Base-by-base conservation (phyloP, 2,113 vertebrate species). In the Bungarus multicinctus region DNA sequence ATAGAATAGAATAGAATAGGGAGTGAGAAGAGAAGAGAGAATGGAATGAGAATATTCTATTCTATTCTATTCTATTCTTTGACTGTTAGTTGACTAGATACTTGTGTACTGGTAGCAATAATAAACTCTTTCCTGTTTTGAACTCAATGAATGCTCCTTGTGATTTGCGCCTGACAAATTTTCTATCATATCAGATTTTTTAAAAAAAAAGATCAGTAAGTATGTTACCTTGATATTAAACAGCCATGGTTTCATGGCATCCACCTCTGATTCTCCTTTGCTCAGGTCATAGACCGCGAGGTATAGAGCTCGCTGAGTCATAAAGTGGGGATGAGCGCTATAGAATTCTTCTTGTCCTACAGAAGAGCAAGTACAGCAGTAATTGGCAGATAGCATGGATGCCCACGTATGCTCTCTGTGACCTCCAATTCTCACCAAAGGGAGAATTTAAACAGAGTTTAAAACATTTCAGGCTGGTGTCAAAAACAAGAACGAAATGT, bases 161-260 rank as follows among this genome's bases (percentile, higher is more conserved):
- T 64, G 30, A 64, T 64, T 64, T 64, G 27, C 1, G 10, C 60
- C 11, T 3, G 11, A 25, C 39, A 43, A 10, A 47, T 86, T 86
- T 45, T 45, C 4, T 45, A 34, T 25, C 23, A 2, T 43, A 86
- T 25, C 39, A 25, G 20, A 3, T 47, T 47, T 47, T 85, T 22
- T 43, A 20, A 9, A 0, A 25, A 23, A 58, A 45, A 86, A 47
- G 39, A 45, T 43, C 25, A 60, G 89, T 45, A n/a, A 39, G 8
- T 43, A 20, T 89, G 43, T 87, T 93, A 99, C 99, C 97, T 99
- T 99, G 95, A 99, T 99, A 96, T 99, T 99, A 95, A 99, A 99
- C 91, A 99, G 98, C 99, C 99, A 99, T 0, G 98, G 99, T 94
- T 99, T 99, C 96, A 99, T 98, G 47, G 98, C 97, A 43, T 99